Evolutionary conservation across 2,113 vertebrate genomes (phyloP), one percentile per base, ranked within the genome.

Genomic region (Thermophis baileyi): DNA sequence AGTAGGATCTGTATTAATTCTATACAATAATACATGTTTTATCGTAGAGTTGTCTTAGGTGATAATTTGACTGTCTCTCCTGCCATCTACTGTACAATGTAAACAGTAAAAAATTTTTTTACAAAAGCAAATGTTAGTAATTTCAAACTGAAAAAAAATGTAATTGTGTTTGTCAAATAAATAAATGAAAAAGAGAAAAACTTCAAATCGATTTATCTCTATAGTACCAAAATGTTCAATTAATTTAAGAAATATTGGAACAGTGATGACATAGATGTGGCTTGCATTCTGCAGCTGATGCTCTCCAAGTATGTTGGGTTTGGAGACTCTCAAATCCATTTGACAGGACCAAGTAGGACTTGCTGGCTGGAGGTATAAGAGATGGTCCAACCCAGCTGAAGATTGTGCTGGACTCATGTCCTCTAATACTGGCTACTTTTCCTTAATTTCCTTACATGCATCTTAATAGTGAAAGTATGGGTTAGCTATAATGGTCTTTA

Each of bases 41-140:
- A 44, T 85, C 5, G n/a, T 30, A 49, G 69, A 12, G 47, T 40
- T 89, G 50, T 55, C 30, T 50, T 47, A 49, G 35, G n/a, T 5
- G 40, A 4, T 27, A 47, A 47, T 69, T 25, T 93, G 53, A 60
- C 57, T 60, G 10, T 20, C 88, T 89, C 46, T 93, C 54, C 81
- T 51, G 92, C 89, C 89, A 93, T 63, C 92, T 90, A 90, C 74
- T 93, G 88, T 87, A 51, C 46, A 35, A 86, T 50, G 25, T 3
- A 35, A 14, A 35, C 44, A 57, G 16, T 20, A 46, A 12, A 9
- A 46, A 47, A 47, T 40, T 6, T 6, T 88, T 69, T 50, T 20
- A 12, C 0, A 51, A 16, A 88, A 35, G 6, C 46, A 91, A 91
- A 60, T 35, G 8, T 16, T 50, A 18, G n/a, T n/a, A 88, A 55